These are phyloP conservation scores for Brachylomia viminalis DNA, from an alignment of 2,888 invertebrate species.

Conservation along the genomic window DNA sequence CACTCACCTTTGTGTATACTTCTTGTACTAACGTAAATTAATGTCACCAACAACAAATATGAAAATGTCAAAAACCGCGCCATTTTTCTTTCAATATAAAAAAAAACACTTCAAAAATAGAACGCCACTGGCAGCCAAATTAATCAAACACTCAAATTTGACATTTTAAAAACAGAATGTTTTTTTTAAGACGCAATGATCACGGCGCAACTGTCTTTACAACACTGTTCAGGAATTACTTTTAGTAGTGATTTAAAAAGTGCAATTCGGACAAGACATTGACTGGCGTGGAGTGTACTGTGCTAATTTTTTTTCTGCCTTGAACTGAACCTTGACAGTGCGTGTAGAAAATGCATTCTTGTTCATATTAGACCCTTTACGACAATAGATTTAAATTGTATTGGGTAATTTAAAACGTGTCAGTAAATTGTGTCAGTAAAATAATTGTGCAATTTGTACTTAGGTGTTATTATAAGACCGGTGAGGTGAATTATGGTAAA, in stretches of 20 bases:
- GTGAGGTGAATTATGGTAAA: constrained; percentile 31
- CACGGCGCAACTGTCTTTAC: constrained; percentile 65
- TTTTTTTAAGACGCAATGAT: constrained; percentile 55
- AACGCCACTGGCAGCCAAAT: constrained; percentile 40
- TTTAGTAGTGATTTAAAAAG: constrained; percentile 83
- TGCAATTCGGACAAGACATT: constrained; percentile 78
- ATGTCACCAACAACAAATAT: constrained; percentile 55
- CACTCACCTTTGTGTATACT: constrained; percentile 62
- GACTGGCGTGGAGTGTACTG: constrained; percentile 74
- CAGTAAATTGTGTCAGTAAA: constrained; percentile 61
- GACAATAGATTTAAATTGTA: constrained; percentile 57
- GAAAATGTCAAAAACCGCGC: constrained; percentile 53
- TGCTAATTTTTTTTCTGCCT: constrained; percentile 68
- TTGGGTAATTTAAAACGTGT: constrained; percentile 57
- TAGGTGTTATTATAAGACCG: constrained; percentile 17
- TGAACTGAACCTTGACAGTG: constrained; percentile 73
- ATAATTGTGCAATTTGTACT: constrained; percentile 51
- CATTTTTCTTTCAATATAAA: constrained; percentile 45
- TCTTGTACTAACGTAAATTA: constrained; percentile 58
- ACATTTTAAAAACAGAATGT: constrained; percentile 57
- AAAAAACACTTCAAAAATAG: constrained; percentile 33
- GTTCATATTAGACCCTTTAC: constrained; percentile 60
- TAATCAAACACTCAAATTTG: constrained; percentile 32
- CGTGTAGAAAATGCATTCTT: constrained; percentile 68
- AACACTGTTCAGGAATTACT: constrained; percentile 77